phyloP scores from a whole-genome alignment of 2,888 invertebrate genomes.

The Hyppa rectilinea region DNA sequence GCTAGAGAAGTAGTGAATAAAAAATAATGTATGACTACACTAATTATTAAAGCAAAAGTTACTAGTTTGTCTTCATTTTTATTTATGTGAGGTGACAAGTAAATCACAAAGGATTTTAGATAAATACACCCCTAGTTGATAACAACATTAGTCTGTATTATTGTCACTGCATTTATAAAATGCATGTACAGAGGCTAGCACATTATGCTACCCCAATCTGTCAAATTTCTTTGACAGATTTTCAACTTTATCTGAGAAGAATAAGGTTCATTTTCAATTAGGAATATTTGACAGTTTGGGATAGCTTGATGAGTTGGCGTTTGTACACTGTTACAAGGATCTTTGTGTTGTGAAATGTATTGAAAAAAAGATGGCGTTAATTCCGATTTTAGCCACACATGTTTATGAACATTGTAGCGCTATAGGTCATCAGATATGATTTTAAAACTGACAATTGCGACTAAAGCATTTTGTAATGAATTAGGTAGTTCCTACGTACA shows the following conservation, averaged over 20 bases:
- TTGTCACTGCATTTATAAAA: conserved; percentile 8
- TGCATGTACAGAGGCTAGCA: too few relatives aligned
- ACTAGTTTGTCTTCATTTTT: conserved; percentile 3
- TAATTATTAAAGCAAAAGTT: not conserved
- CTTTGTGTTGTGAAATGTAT: not conserved
- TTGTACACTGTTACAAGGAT: not conserved
- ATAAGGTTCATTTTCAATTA: too few relatives aligned
- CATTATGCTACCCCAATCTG: too few relatives aligned
- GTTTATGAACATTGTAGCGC: not conserved
- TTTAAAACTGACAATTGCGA: not conserved
- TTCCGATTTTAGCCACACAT: not conserved
- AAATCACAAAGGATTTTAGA: not conserved
- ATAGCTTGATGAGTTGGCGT: too few relatives aligned
- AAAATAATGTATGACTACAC: not conserved
- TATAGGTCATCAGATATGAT: not conserved
- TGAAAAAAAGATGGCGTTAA: not conserved
- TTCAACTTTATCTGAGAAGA: too few relatives aligned
- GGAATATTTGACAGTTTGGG: too few relatives aligned
- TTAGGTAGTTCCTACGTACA: not conserved
- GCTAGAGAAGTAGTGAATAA: not conserved
- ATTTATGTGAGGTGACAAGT: not conserved
- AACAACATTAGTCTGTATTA: not conserved
- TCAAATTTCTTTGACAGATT: too few relatives aligned
- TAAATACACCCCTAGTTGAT: not conserved
- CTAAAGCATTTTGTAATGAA: not conserved